Evolutionary conservation across 2,797 vertebrate genomes (phyloP), one percentile per base, ranked within the genome.

Genomic region (Leptatherina wallacei): DNA sequence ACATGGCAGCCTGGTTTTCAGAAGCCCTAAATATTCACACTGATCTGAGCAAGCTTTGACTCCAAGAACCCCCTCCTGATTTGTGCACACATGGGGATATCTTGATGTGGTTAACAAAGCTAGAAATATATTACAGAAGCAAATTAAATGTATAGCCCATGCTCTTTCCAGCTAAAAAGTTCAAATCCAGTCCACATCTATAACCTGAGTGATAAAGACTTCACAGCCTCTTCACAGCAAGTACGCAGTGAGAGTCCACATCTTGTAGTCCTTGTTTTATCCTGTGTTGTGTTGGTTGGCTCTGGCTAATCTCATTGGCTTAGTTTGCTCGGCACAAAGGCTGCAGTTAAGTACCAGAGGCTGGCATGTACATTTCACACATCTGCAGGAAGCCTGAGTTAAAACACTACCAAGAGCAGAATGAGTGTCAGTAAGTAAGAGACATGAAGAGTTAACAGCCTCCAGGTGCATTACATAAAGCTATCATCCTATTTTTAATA

Each of bases 1-100:
- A 57, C 22, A 60, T 22, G 20, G 16, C 51, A 61, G 70, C 44
- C 4, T 42, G 24, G 42, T 22, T 59, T 65, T 52, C 22, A 60
- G 42, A 22, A 22, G 27, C 0, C 27, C 4, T 11, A 11, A 61
- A 49, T 30, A 20, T 29, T 3, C 29, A 2, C 35, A 52, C 12
- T 44, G 20, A 62, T 61, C 6, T 61, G 51, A 27, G 10, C 24
- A 65, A 57, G 32, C 64, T 52, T 60, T 52, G 4, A 42, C 14
- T 29, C 14, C 24, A 42, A 33, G n/a, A 30, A 12, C 12, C 65
- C 14, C 30, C 38, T 40, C 49, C 20, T 57, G 22, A 27, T 33
- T 8, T 47, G 38, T 24, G 54, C 2, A 10, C 4, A 47, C 40
- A 7, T 27, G n/a, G 20, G n/a, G 9, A 22, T n/a, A 47, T 47